Percentiles rank a stretch among this genome's conserved stretches.
Conservation (phyloP, 2,113 vertebrate species). For the Vanacampus margaritifer region DNA sequence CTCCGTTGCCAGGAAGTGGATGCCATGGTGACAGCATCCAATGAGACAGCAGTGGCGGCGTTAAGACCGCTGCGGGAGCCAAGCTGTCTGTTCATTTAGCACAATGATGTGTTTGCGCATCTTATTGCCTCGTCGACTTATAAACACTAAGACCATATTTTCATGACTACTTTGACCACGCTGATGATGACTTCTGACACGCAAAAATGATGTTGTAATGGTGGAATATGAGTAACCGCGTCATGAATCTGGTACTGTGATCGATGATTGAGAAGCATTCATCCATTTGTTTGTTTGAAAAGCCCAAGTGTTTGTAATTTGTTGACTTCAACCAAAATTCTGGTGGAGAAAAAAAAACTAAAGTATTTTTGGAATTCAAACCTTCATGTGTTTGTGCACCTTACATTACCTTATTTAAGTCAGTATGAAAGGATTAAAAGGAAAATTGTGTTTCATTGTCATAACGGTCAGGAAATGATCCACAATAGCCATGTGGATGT, state of each 20-base stretch:
- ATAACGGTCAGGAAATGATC: not conserved
- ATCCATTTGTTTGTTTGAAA: no score
- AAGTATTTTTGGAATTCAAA: no score
- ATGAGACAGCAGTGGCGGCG: constrained; percentile 50
- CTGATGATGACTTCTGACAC: not conserved
- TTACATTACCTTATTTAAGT: no score
- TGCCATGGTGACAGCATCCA: constrained; percentile 62
- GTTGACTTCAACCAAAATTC: no score
- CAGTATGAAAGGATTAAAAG: no score
- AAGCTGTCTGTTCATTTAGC: constrained; percentile 50
- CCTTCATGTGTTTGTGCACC: no score
- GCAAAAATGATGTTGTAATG: not conserved
- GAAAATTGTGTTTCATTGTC: no score
- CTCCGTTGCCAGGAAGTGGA: constrained; percentile 46
- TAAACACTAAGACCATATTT: constrained; percentile 36
- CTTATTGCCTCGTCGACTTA: constrained; percentile 32
- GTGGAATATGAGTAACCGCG: not conserved
- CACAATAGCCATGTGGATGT: no score
- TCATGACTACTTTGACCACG: not conserved
- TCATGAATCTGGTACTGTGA: not conserved
- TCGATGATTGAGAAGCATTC: not conserved
- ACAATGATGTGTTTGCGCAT: constrained; percentile 15
- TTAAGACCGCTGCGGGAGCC: constrained; percentile 50
- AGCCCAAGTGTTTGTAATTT: no score
- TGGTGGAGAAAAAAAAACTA: no score